Evolutionary conservation across 2,888 invertebrate genomes (phyloP).

Genomic region (Nomada hirtipes): DNA sequence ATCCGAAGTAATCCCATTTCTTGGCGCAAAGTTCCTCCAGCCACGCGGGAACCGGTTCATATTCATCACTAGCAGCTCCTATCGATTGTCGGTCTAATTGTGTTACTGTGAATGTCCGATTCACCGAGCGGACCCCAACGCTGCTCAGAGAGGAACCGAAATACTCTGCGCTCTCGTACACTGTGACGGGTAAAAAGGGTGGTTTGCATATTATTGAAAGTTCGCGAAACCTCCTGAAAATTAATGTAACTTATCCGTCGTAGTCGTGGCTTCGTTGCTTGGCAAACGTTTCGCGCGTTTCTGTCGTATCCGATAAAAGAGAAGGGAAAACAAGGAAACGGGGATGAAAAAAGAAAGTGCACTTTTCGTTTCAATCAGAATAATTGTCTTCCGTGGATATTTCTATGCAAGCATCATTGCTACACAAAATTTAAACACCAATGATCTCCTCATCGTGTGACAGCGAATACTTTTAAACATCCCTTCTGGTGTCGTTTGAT

Average conservation of each 20-base stretch:
- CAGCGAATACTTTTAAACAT: not conserved
- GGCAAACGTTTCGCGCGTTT: constrained; percentile 59
- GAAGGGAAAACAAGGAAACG: not conserved
- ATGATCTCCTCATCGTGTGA: not conserved
- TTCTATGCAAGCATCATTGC: constrained; percentile 23
- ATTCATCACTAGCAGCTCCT: constrained; percentile 79
- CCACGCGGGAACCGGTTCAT: constrained; percentile 67
- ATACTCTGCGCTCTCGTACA: constrained; percentile 71
- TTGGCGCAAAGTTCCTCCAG: constrained; percentile 5
- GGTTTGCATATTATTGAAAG: constrained; percentile 82
- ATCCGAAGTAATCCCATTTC: not conserved
- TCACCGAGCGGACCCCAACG: constrained; percentile 77
- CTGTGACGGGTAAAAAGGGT: constrained; percentile 79
- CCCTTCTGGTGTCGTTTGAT: constrained; percentile 24
- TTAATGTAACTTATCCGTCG: constrained; percentile 76
- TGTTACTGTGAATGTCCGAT: constrained; percentile 83
- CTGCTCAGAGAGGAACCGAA: constrained; percentile 75
- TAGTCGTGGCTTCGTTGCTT: constrained; percentile 63
- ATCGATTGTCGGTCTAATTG: constrained; percentile 84
- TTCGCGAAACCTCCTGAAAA: constrained; percentile 75
- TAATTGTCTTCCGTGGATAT: constrained; percentile 56
- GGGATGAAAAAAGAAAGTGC: constrained; percentile 15
- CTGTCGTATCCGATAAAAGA: not conserved
- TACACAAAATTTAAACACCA: not conserved
- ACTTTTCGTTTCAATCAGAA: constrained; percentile 34